These are phyloP conservation scores for Amphipyra tragopoginis DNA, from an alignment of 2,888 invertebrate genomes.

Conservation along the genomic window DNA sequence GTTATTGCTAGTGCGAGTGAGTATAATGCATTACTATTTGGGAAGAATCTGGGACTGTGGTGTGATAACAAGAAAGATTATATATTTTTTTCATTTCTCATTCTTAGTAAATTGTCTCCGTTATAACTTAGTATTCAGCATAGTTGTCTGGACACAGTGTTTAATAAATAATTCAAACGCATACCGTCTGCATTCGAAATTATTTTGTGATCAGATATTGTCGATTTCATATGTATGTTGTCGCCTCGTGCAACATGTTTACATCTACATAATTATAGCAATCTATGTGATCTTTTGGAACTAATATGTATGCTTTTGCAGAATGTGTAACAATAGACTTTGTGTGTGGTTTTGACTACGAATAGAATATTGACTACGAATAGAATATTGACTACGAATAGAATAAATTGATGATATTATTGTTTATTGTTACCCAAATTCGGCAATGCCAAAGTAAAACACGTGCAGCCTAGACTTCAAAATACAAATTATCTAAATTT, in stretches of 20 bases:
- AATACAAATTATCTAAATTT: no score
- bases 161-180: constrained; percentile 20
- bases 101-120: neutral
- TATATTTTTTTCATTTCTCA: no score
- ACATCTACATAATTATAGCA: neutral
- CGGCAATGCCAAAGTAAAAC: neutral
- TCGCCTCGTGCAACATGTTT: neutral
- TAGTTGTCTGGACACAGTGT: neutral
- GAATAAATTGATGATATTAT: no score
- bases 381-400: neutral
- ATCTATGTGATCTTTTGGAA: neutral
- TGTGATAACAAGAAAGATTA: no score
- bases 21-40: no score
- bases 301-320: neutral
- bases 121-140: neutral
- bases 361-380: neutral
- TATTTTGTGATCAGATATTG: constrained; percentile 15
- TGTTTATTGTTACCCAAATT: neutral
- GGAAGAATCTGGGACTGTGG: no score
- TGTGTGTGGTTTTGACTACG: neutral
- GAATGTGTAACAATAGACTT: neutral
- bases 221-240: constrained; percentile 4
- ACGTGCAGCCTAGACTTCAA: no score
- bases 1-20: no score
- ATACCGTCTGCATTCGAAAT: constrained; percentile 18